Percentiles rank a stretch among this genome's conserved stretches.
These are phyloP conservation scores for Archips xylosteana DNA, from an alignment of 2,888 invertebrate species.

Conservation along the genomic window DNA sequence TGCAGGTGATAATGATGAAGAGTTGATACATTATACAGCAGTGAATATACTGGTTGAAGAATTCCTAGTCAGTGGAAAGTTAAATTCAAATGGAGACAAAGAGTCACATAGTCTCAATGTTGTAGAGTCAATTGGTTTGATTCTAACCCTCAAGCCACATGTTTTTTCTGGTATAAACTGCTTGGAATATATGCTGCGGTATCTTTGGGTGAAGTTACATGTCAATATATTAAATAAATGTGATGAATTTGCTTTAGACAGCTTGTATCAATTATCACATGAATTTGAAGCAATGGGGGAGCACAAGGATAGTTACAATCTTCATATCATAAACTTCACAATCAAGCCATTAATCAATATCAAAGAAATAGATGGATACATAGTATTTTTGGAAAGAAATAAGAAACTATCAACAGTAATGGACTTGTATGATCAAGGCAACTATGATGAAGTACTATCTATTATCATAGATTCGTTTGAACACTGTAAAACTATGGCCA, in stretches of 20 bases:
- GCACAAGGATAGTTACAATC: slow-evolving; percentile 62
- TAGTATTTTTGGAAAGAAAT: slow-evolving; percentile 79
- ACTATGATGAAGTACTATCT: slow-evolving; percentile 87
- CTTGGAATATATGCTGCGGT: slow-evolving; percentile 69
- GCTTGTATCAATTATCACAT: slow-evolving; percentile 72
- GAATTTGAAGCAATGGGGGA: slow-evolving; percentile 80
- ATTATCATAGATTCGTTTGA: slow-evolving; percentile 89
- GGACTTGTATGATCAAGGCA: slow-evolving; percentile 87
- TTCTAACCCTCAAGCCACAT: slow-evolving; percentile 69
- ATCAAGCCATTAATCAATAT: slow-evolving; percentile 72
- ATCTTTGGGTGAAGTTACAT: slow-evolving; percentile 78
- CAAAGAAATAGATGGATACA: slow-evolving; percentile 65
- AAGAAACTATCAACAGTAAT: slow-evolving; percentile 87
- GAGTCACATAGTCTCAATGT: slow-evolving; percentile 63
- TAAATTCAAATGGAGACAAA: slow-evolving; percentile 59
- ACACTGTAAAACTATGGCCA: slow-evolving; percentile 76
- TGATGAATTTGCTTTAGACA: slow-evolving; percentile 75
- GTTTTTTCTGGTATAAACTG: slow-evolving; percentile 67
- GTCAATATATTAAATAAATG: slow-evolving; percentile 72
- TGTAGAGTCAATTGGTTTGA: slow-evolving; percentile 71
- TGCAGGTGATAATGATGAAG: slow-evolving; percentile 65
- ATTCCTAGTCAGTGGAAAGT: slow-evolving; percentile 70
- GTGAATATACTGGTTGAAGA: slow-evolving; percentile 77
- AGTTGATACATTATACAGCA: slow-evolving; percentile 66
- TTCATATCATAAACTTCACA: slow-evolving; percentile 71